These are phyloP conservation scores for Zonotrichia albicollis DNA, from an alignment of 2,797 vertebrate genomes.

Conservation along the genomic window DNA sequence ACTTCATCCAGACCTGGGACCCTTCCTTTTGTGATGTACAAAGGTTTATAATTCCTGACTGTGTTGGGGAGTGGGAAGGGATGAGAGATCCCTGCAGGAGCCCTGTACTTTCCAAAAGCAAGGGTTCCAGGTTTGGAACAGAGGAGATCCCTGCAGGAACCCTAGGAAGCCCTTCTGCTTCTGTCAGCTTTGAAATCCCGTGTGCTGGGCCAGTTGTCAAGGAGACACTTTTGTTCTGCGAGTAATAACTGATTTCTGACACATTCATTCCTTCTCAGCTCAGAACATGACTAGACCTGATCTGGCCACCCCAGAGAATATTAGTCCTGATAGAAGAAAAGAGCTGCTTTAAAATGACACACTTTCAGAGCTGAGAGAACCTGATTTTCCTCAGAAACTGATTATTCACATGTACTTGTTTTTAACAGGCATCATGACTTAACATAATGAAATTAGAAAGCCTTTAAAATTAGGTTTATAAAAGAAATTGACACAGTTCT, in stretches of 20 bases:
- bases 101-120: neutral
- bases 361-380: neutral
- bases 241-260: constrained; percentile 21
- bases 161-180: neutral
- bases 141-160: neutral
- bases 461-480: neutral
- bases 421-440: neutral
- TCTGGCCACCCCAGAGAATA: constrained; percentile 2
- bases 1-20: neutral
- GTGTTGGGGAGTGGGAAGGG: neutral
- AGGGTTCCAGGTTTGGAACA: no score
- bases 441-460: neutral
- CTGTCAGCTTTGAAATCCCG: neutral
- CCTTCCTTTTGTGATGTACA: neutral
- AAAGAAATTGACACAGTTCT: neutral
- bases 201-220: neutral
- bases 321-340: neutral
- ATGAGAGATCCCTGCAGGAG: neutral
- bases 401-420: neutral
- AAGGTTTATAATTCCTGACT: neutral
- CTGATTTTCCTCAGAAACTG: neutral
- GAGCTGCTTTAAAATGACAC: neutral
- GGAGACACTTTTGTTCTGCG: neutral
- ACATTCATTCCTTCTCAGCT: neutral
- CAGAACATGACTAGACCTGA: constrained; percentile 46